phyloP scores from a whole-genome alignment of 2,888 invertebrate genomes.

The Helobdella robusta region DNA sequence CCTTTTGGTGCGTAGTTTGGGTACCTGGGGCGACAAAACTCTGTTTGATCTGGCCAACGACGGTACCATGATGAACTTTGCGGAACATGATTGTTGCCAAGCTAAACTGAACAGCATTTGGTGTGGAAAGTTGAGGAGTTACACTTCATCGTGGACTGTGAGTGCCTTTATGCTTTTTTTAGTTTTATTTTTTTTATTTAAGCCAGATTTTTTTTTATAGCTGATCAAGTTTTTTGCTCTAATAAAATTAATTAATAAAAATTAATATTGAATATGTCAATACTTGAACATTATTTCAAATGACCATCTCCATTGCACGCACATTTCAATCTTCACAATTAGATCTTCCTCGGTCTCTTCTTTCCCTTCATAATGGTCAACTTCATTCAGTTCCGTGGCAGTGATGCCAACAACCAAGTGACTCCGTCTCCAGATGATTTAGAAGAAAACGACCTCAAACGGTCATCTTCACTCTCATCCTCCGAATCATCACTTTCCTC shows the following conservation, averaged over 20 bases:
- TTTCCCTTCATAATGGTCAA: slow-evolving; percentile 40
- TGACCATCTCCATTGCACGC: neutral
- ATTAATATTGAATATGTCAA: neutral
- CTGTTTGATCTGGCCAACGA: slow-evolving; percentile 44
- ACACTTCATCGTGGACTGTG: slow-evolving; percentile 46
- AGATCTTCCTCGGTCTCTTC: slow-evolving; percentile 41
- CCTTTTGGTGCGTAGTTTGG: slow-evolving; percentile 41
- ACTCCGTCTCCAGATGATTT: neutral
- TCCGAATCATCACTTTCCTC: neutral
- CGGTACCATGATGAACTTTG: slow-evolving; percentile 45
- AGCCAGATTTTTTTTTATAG: neutral
- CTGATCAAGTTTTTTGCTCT: neutral
- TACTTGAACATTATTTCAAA: neutral
- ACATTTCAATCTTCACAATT: slow-evolving; percentile 3
- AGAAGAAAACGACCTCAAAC: neutral
- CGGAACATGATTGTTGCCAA: slow-evolving; percentile 47
- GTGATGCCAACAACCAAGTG: slow-evolving; percentile 25
- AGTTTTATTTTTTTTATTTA: slow-evolving; percentile 3
- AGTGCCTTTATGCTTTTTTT: neutral
- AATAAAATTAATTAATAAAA: neutral
- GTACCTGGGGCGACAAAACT: slow-evolving; percentile 42
- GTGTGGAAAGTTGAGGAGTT: slow-evolving; percentile 47
- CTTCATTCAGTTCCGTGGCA: slow-evolving; percentile 41
- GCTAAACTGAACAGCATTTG: slow-evolving; percentile 48
- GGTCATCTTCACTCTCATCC: neutral